Percentiles rank a stretch among this genome's conserved stretches.
phyloP scores from a whole-genome alignment of 2,888 invertebrate genomes.

The Mythimna albipuncta region DNA sequence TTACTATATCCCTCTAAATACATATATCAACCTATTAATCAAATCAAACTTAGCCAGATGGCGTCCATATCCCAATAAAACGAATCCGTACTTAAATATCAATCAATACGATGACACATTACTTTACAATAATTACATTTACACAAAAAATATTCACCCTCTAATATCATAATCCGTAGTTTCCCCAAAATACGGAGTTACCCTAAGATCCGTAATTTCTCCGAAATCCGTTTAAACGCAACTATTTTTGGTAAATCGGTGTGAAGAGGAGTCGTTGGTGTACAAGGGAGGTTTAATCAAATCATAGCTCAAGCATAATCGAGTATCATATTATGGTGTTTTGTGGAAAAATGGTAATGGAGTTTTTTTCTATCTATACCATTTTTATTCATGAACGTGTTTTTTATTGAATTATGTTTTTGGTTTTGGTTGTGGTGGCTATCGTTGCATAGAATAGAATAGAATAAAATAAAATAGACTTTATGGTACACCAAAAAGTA shows the following conservation, averaged over 20 bases:
- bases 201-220: slow-evolving; percentile 52
- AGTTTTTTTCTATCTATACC: slow-evolving; percentile 27
- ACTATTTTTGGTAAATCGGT: slow-evolving; percentile 84
- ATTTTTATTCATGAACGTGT: slow-evolving; percentile 47
- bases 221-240: slow-evolving; percentile 81
- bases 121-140: slow-evolving; percentile 83
- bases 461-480: too few species aligned
- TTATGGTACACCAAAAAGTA: too few species aligned
- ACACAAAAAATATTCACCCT: slow-evolving; percentile 79
- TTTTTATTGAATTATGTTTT: slow-evolving; percentile 22
- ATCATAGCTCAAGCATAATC: slow-evolving; percentile 80
- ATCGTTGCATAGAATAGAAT: too few species aligned
- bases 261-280: slow-evolving; percentile 64
- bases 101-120: slow-evolving; percentile 68
- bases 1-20: slow-evolving; percentile 6
- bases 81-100: slow-evolving; percentile 64
- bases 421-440: background rate
- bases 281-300: slow-evolving; percentile 85
- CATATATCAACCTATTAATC: slow-evolving; percentile 45
- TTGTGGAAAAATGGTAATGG: slow-evolving; percentile 64
- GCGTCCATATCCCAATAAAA: slow-evolving; percentile 57
- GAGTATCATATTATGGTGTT: slow-evolving; percentile 83
- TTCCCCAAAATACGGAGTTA: slow-evolving; percentile 78
- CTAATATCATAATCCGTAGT: slow-evolving; percentile 73
- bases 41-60: slow-evolving; percentile 56